Base-by-base conservation (phyloP, 2,113 vertebrate species). In the Nothoprocta pentlandii region DNA sequence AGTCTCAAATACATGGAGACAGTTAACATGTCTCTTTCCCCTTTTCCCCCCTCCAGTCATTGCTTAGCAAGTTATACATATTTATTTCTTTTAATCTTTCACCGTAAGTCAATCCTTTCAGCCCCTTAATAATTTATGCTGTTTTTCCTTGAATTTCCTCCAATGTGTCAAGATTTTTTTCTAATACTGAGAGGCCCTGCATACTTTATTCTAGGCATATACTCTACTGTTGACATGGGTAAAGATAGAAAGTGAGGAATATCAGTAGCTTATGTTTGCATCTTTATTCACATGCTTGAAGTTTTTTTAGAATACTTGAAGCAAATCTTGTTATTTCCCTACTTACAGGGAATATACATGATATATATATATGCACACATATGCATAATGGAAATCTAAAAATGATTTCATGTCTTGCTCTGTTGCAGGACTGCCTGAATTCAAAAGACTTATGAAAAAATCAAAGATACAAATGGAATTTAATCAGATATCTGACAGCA, bases 51-150 rank as follows among this genome's bases (percentile, higher is more conserved):
- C 34, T 87, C 61, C 22, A 91, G 89, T 89, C 82, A 87, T 76
- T 96, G 73, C 94, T 95, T 89, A 88, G 84, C 68, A 95, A 94
- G 76, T 91, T 95, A 95, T 96, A 94, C 92, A 95, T 96, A 96
- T 96, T 97, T 97, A 96, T 96, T 96, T 96, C 93, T 95, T 96
- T 96, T 96, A 96, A 96, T 97, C 93, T 95, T 97, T 93, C 93
- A 93, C 86, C 0, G 0, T 84, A 93, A 93, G 85, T 94, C 96
- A 95, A 93, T 96, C 80, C n/a, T 89, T 94, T 94, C 91, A 95
- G 51, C 2, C 47, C 25, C 68, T 96, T 94, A 97, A 97, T 96
- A 95, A 97, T 96, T 96, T 94, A 96, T 96, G 67, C 85, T 95
- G 54, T 91, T 92, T 97, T 96, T 70, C 87, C 91, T 93, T 90